phyloP scores from a whole-genome alignment of 2,797 vertebrate genomes.

The Linurgus olivaceus region DNA sequence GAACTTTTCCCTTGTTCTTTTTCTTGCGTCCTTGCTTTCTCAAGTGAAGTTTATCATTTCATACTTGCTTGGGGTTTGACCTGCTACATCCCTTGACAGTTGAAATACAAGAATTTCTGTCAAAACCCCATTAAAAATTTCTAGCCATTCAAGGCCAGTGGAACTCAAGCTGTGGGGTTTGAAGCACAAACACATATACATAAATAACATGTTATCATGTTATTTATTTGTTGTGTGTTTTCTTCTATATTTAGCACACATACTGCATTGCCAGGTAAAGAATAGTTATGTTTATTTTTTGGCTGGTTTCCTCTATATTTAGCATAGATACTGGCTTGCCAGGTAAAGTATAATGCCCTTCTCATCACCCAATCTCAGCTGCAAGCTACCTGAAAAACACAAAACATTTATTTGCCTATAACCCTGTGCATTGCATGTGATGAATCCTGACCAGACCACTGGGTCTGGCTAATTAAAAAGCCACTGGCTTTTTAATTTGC shows the following conservation, averaged over 20 bases:
- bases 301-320: background rate
- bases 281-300: background rate
- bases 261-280: background rate
- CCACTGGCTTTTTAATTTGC: accelerated
- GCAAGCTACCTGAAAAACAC: background rate
- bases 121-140: background rate
- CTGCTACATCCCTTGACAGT: background rate
- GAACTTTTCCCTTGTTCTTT: background rate
- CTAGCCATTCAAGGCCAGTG: background rate
- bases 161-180: background rate
- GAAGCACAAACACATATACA: background rate
- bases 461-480: too few relatives aligned
- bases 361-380: background rate
- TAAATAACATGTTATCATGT: background rate
- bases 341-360: background rate
- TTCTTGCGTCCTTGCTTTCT: background rate
- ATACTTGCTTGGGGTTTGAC: background rate
- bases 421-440: background rate
- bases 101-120: background rate
- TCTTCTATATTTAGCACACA: background rate
- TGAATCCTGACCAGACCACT: background rate
- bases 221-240: background rate
- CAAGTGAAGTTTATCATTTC: background rate
- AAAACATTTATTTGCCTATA: background rate
- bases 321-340: background rate